phyloP scores from a whole-genome alignment of 2,113 vertebrate genomes.

The Ammospiza nelsoni region DNA sequence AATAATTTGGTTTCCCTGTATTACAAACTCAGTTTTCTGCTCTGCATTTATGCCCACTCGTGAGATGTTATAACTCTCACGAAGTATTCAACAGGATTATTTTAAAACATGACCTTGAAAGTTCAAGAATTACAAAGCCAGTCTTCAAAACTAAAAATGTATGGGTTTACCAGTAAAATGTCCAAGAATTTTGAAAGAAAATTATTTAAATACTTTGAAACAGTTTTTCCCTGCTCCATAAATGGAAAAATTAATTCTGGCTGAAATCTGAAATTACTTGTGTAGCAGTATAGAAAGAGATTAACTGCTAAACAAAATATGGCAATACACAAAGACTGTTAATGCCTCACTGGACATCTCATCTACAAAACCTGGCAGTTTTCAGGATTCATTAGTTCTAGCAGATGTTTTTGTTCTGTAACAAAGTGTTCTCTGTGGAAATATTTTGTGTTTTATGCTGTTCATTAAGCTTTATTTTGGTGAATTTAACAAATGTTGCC shows the following conservation, averaged over 20 bases:
- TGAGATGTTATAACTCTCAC: too few species aligned
- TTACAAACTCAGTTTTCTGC: not conserved
- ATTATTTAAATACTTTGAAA: not conserved
- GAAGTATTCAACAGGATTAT: not conserved
- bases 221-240: not conserved
- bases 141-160: not conserved
- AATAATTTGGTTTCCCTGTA: not conserved
- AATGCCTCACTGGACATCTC: not conserved
- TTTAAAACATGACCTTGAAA: not conserved
- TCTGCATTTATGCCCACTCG: not conserved
- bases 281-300: not conserved
- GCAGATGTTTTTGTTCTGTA: not conserved
- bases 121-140: not conserved
- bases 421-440: not conserved
- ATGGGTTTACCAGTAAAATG: not conserved
- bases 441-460: not conserved
- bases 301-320: not conserved
- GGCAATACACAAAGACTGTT: not conserved
- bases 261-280: not conserved
- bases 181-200: not conserved
- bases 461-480: not conserved
- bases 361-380: not conserved
- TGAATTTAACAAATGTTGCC: not conserved
- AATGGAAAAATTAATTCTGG: not conserved
- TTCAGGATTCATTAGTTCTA: not conserved